A percentile compares a stretch with the other conserved stretches of the same genome.
Conservation (phyloP, 2,113 vertebrate species). For the Micronycteris hirsuta region DNA sequence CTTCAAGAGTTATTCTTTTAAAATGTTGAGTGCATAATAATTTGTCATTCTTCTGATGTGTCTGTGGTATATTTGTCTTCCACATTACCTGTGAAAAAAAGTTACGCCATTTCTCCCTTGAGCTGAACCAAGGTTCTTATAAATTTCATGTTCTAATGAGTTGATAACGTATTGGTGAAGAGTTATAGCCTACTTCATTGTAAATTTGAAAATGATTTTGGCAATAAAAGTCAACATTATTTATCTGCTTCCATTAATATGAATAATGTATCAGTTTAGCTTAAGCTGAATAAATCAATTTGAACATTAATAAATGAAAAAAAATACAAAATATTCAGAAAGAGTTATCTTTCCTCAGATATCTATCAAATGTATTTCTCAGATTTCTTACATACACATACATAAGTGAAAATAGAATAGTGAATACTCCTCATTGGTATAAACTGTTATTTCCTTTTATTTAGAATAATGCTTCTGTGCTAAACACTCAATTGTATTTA, state of each 20-base stretch:
- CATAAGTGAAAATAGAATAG: not conserved
- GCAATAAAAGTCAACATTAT: conserved; percentile 58
- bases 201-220: conserved; percentile 49
- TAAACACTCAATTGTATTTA: conserved; percentile 17
- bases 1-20: not conserved
- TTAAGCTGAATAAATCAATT: conserved; percentile 73
- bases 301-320: conserved; percentile 66
- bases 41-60: not conserved
- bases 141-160: conserved; percentile 50
- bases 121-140: conserved; percentile 36
- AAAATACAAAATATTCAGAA: conserved; percentile 63
- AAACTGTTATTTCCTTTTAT: conserved; percentile 29
- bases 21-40: not conserved
- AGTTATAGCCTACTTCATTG: conserved; percentile 19
- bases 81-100: not conserved
- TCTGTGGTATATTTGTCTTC: conserved; percentile 40
- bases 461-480: not conserved
- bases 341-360: conserved; percentile 50
- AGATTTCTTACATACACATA: not conserved
- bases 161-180: conserved; percentile 45
- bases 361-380: conserved; percentile 41
- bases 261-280: conserved; percentile 74
- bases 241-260: conserved; percentile 64
- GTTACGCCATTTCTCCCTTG: not conserved
- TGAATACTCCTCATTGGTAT: not conserved